A percentile compares a stretch with the other conserved stretches of the same genome.
These are phyloP conservation scores for Laticauda colubrina DNA, from an alignment of 2,113 vertebrate species.

Conservation along the genomic window DNA sequence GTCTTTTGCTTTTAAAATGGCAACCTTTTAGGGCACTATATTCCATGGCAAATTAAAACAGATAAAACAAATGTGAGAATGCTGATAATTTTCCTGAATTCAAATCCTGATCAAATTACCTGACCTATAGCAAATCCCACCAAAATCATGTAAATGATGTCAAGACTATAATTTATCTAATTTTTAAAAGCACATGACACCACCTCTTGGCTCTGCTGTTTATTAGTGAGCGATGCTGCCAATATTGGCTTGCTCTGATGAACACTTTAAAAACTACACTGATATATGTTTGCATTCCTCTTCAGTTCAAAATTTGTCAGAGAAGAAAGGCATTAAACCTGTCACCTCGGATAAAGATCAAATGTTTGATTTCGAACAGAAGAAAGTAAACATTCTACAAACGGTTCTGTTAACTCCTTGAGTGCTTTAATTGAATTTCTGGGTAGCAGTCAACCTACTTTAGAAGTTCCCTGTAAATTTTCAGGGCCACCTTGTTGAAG, in stretches of 20 bases:
- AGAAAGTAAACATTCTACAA: conserved; percentile 69
- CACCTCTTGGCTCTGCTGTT: conserved; percentile 49
- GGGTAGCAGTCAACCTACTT: fast-evolving
- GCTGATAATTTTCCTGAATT: neutral
- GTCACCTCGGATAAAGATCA: conserved; percentile 75
- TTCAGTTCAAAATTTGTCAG: conserved; percentile 70
- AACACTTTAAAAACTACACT: conserved; percentile 52
- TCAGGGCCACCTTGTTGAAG: fast-evolving
- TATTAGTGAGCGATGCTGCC: conserved; percentile 55
- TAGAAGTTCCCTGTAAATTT: fast-evolving
- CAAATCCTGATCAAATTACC: conserved; percentile 31
- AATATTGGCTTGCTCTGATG: conserved; percentile 50
- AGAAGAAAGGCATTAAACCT: conserved; percentile 75
- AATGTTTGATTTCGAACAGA: conserved; percentile 79
- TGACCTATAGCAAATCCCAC: conserved; percentile 34
- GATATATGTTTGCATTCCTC: conserved; percentile 71
- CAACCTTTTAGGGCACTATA: conserved; percentile 33
- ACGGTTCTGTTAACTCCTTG: conserved; percentile 60
- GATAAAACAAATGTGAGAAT: neutral
- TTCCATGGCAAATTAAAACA: neutral
- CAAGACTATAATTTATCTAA: conserved; percentile 33
- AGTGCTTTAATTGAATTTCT: neutral
- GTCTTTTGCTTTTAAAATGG: neutral
- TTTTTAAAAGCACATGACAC: conserved; percentile 33
- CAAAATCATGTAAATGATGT: conserved; percentile 40